Conservation (phyloP, 1,140 invertebrate species). For the Hestina assimilis region DNA sequence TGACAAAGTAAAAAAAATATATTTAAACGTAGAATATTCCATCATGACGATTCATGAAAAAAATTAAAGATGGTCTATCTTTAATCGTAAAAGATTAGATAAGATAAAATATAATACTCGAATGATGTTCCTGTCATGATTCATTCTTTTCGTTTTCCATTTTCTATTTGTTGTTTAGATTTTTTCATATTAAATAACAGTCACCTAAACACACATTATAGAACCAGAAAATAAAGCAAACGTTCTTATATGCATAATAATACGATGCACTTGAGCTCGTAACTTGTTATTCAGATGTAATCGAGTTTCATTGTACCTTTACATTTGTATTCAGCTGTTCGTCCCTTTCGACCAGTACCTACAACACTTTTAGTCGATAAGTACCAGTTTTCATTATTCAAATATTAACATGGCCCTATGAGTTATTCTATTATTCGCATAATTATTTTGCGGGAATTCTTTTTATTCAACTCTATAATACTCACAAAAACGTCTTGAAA, state of each 20-base stretch:
- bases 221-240: not conserved
- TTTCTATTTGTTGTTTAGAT: too few species aligned
- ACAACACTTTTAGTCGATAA: conserved; percentile 12
- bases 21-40: too few species aligned
- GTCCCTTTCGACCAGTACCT: conserved; percentile 25
- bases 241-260: conserved; percentile 16
- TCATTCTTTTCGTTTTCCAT: too few species aligned
- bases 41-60: too few species aligned
- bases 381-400: conserved; percentile 10
- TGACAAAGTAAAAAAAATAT: too few species aligned
- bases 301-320: conserved; percentile 24
- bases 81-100: too few species aligned
- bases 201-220: not conserved
- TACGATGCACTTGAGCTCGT: conserved; percentile 23
- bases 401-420: not conserved
- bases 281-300: conserved; percentile 29
- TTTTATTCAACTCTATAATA: too few species aligned
- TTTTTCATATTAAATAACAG: not conserved
- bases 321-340: conserved; percentile 21
- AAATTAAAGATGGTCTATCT: too few species aligned
- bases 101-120: too few species aligned
- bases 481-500: too few species aligned
- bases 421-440: not conserved
- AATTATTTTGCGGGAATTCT: too few species aligned
- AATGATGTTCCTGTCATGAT: too few species aligned